phyloP scores from a whole-genome alignment of 1,140 invertebrate species.

The Mamestra configurata region DNA sequence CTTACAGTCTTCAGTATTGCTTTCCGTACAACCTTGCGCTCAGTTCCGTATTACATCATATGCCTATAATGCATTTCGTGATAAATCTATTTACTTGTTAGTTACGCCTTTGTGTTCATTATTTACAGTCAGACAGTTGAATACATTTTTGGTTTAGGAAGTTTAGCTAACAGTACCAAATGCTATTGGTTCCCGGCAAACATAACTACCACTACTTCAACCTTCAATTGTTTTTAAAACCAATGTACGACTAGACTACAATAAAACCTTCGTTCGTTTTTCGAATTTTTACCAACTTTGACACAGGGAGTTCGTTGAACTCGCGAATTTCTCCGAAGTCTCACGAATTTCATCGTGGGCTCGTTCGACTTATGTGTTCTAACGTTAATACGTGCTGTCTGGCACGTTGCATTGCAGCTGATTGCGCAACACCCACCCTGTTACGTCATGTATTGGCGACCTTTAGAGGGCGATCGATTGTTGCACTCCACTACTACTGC shows the following conservation, averaged over 20 bases:
- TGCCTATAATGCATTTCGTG: conserved; percentile 73
- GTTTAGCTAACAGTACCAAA: conserved; percentile 18
- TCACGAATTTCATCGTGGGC: background rate
- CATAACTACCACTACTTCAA: background rate
- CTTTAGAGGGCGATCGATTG: conserved; percentile 80
- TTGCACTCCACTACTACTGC: conserved; percentile 37
- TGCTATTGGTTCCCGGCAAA: background rate
- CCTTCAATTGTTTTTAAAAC: background rate
- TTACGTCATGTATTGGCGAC: conserved; percentile 81
- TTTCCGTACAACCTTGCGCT: conserved; percentile 82
- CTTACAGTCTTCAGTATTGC: conserved; percentile 72
- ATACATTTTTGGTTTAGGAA: conserved; percentile 16
- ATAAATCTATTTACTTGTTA: conserved; percentile 64
- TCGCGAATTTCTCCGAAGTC: background rate
- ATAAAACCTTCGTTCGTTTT: background rate
- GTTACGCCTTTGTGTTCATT: conserved; percentile 69
- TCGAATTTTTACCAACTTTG: background rate
- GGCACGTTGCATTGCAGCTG: conserved; percentile 65
- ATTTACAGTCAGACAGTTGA: background rate
- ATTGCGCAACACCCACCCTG: conserved; percentile 79
- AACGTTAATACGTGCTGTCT: conserved; percentile 11
- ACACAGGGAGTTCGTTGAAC: conserved; percentile 25
- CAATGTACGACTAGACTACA: background rate
- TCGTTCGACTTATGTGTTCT: background rate
- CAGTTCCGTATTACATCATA: conserved; percentile 86